Base-by-base conservation (phyloP, 2,888 invertebrate species). In the Halictus ligatus region DNA sequence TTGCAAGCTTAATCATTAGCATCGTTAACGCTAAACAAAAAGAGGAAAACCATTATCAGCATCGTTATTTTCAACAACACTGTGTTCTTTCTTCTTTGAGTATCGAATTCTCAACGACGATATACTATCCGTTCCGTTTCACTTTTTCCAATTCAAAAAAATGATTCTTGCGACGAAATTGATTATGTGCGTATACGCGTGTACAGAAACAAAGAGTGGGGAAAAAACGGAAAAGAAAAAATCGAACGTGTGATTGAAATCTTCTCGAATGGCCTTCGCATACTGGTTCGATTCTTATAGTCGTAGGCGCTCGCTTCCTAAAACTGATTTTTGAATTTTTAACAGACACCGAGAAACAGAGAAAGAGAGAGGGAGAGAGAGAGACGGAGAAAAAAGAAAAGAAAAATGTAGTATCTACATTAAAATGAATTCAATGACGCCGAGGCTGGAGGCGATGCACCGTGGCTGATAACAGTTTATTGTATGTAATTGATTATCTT, bases 401-500 rank as follows among this genome's bases (percentile, higher is more conserved):
- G 64, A 29, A 69, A 73, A 54, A 89, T 85, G 83, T 88, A 83
- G 77, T 84, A 82, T 80, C 86, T 85, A 87, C 86, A 81, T 87
- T 81, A 71, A 58, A 50, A 78, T 78, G 64, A 74, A 72, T 78
- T 80, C 60, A 54, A 79, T 81, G 77, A 83, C 64, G 86, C 83
- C 75, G 76, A 83, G 79, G 71, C 78, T 78, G 82, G 84, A 92
- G 89, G 81, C 86, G 88, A 88, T 78, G 89, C 88, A 86, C 83
- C 77, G 87, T 88, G 88, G 86, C 89, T 83, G 83, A 87, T 88
- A 88, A 88, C 88, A 86, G 88, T 90, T 90, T 91, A 92, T 92
- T 91, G 81, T 91, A 92, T 84, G 87, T 91, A 91, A 92, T 92
- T 93, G 83, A 93, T 93, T 90, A 94, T 92, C 89, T 92, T 93